These are phyloP conservation scores for Tetramorium parvispinum DNA, from an alignment of 1,140 invertebrate genomes.

Conservation along the genomic window DNA sequence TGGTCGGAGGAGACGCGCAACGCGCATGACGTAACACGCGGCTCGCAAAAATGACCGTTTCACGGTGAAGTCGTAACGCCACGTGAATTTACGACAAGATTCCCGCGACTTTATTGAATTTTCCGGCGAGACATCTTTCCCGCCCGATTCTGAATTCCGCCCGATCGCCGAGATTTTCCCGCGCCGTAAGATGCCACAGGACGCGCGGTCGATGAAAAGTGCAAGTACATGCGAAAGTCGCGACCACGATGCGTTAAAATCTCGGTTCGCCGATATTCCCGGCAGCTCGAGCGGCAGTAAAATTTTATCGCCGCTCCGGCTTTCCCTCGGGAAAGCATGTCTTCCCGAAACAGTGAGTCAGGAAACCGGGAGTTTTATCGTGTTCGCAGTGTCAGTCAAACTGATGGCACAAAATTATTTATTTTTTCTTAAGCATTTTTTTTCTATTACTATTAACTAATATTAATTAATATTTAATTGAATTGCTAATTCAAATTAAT, in stretches of 20 bases:
- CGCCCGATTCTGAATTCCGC: constrained; percentile 31
- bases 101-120: constrained; percentile 44
- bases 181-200: background rate
- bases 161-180: constrained; percentile 11
- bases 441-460: background rate
- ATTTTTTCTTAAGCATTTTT: background rate
- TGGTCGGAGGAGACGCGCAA: background rate
- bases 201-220: constrained; percentile 36
- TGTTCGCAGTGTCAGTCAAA: background rate
- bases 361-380: constrained; percentile 21
- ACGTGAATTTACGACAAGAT: constrained; percentile 5
- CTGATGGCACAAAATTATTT: background rate
- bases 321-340: background rate
- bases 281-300: constrained; percentile 35
- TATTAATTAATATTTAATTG: background rate
- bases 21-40: constrained; percentile 2
- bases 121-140: background rate
- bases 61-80: background rate
- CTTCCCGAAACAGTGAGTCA: constrained; percentile 1
- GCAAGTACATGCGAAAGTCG: constrained; percentile 36
- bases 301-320: constrained; percentile 41
- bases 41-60: constrained; percentile 25
- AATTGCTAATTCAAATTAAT: background rate
- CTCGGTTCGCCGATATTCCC: constrained; percentile 15
- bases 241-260: constrained; percentile 44